phyloP scores from a whole-genome alignment of 2,797 vertebrate genomes.

The Sebastes umbrosus region DNA sequence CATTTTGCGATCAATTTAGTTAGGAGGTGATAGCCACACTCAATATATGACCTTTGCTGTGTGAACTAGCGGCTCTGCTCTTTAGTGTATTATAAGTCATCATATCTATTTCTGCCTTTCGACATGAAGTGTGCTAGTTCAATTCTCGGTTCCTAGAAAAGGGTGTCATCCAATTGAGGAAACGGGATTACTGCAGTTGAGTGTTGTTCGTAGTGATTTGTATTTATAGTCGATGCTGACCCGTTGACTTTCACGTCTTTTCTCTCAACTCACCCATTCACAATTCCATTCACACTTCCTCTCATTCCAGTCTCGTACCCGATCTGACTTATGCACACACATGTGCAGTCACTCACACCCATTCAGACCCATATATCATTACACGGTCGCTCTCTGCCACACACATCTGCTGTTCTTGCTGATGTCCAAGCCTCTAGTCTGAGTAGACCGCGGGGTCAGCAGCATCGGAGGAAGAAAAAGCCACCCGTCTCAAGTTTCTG shows the following conservation, averaged over 20 bases:
- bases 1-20: not conserved
- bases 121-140: not conserved
- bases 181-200: not conserved
- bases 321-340: not conserved
- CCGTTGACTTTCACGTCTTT: not conserved
- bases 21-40: not conserved
- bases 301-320: not conserved
- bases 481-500: slow-evolving; percentile 47
- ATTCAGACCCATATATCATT: not conserved
- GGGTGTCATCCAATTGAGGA: not conserved
- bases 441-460: slow-evolving; percentile 19
- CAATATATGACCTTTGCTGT: not conserved
- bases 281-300: not conserved
- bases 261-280: not conserved
- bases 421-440: not conserved
- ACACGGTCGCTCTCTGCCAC: not conserved
- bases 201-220: not conserved
- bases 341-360: not conserved
- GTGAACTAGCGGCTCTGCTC: not conserved
- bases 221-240: not conserved
- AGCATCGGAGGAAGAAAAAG: slow-evolving; percentile 30
- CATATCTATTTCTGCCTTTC: not conserved
- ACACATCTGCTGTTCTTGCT: slow-evolving; percentile 1
- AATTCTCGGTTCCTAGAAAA: not conserved
- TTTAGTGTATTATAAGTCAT: not conserved